Conservation (phyloP, 1,140 invertebrate genomes). For the Coptotermes formosanus region DNA sequence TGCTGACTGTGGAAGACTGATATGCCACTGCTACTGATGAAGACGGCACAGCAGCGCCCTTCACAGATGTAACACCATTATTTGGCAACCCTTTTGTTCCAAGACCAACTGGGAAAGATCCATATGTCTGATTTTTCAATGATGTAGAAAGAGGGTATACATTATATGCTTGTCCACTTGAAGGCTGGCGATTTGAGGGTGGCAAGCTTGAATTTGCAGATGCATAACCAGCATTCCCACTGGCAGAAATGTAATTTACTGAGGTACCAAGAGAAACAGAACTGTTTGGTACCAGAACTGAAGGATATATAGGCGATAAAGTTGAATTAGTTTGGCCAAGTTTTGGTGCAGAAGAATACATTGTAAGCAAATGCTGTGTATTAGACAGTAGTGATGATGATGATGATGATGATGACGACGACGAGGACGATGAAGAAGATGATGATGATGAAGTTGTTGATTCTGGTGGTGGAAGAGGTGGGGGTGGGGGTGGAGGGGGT, state of each 20-base stretch:
- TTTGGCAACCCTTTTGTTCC: background rate
- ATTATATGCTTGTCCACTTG: background rate
- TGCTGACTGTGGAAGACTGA: background rate
- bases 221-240: background rate
- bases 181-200: background rate
- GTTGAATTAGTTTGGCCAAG: background rate
- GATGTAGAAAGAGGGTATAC: background rate
- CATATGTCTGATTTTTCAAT: constrained; percentile 13
- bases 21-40: background rate
- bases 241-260: background rate
- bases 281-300: constrained; percentile 3
- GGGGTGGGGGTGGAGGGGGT: constrained; percentile 38
- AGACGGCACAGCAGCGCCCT: background rate
- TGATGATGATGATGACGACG: background rate
- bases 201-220: background rate
- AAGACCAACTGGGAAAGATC: background rate
- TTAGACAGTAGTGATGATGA: background rate
- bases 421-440: background rate
- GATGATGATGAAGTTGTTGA: background rate
- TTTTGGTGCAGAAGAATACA: background rate
- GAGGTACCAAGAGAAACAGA: background rate
- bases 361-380: background rate
- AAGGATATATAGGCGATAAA: background rate
- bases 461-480: constrained; percentile 33
- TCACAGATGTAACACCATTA: background rate